These are phyloP conservation scores for Hylia prasina DNA, from an alignment of 2,113 vertebrate genomes.

Conservation along the genomic window DNA sequence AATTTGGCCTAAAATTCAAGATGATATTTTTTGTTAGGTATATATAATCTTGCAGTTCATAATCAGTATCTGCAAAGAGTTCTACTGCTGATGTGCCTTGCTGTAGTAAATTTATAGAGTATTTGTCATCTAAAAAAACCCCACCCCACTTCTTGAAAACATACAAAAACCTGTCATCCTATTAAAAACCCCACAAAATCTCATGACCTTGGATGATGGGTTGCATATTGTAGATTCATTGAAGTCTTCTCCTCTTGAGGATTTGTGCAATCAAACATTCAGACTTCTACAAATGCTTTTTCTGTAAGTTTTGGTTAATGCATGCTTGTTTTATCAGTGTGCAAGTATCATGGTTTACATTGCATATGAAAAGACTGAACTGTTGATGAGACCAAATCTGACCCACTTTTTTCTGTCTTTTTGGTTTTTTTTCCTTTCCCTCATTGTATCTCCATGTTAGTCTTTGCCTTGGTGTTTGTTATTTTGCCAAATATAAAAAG, in stretches of 20 bases:
- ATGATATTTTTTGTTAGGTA: not conserved
- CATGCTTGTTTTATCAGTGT: not conserved
- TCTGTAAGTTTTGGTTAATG: not conserved
- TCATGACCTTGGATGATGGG: not conserved
- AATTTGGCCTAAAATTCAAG: not conserved
- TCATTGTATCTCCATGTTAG: not conserved
- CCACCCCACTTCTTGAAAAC: not conserved
- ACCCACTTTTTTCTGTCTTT: not conserved
- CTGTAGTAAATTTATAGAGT: not conserved
- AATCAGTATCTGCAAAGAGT: not conserved
- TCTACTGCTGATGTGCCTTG: not conserved
- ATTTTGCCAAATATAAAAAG: not conserved
- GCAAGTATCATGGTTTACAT: not conserved
- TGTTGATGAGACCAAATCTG: not conserved
- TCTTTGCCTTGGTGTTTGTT: not conserved
- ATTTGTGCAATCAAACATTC: not conserved
- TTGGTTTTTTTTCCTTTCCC: not conserved
- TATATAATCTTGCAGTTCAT: not conserved
- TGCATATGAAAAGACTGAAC: not conserved
- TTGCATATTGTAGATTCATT: not conserved
- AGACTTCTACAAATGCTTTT: not conserved
- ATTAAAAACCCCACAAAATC: not conserved
- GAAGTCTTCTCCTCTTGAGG: not conserved
- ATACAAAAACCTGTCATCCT: not conserved
- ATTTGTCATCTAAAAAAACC: not conserved